phyloP scores from a whole-genome alignment of 1,140 invertebrate species.

The Galleria mellonella region DNA sequence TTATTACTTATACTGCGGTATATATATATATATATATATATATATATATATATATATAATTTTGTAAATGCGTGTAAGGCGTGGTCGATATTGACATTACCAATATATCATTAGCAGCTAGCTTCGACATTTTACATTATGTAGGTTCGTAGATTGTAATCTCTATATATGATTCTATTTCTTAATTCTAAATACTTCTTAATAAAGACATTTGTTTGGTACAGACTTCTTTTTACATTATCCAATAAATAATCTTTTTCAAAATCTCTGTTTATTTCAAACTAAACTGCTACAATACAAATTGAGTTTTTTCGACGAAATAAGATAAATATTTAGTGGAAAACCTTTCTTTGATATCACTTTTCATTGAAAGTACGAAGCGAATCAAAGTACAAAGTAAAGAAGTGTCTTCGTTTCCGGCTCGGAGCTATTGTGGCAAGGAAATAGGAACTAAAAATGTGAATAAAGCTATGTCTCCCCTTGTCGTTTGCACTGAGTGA shows the following conservation, averaged over 20 bases:
- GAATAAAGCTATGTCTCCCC: slow-evolving; percentile 12
- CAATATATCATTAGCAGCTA: slow-evolving; percentile 1
- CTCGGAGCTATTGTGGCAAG: slow-evolving; percentile 9
- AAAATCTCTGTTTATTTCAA: not conserved
- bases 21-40: too few species aligned
- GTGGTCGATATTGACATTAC: not conserved
- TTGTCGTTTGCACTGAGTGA: slow-evolving; percentile 14
- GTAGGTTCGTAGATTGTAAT: too few species aligned
- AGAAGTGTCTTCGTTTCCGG: slow-evolving; percentile 17
- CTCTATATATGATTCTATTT: too few species aligned
- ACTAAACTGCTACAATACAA: too few species aligned
- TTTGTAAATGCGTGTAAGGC: too few species aligned
- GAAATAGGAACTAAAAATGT: slow-evolving; percentile 16
- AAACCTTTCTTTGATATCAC: slow-evolving; percentile 3
- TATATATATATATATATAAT: too few species aligned
- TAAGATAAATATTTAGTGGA: not conserved
- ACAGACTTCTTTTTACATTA: too few species aligned
- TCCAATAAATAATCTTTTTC: not conserved
- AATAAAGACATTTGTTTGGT: too few species aligned
- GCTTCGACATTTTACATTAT: not conserved
- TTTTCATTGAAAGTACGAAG: slow-evolving; percentile 7
- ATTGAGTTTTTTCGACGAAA: too few species aligned
- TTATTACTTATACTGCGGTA: too few species aligned
- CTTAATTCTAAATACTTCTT: too few species aligned
- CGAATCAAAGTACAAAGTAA: slow-evolving; percentile 12